Evolutionary conservation across 2,888 invertebrate species (phyloP), one percentile per base, ranked within the genome.

Genomic region (Athalia rosae): DNA sequence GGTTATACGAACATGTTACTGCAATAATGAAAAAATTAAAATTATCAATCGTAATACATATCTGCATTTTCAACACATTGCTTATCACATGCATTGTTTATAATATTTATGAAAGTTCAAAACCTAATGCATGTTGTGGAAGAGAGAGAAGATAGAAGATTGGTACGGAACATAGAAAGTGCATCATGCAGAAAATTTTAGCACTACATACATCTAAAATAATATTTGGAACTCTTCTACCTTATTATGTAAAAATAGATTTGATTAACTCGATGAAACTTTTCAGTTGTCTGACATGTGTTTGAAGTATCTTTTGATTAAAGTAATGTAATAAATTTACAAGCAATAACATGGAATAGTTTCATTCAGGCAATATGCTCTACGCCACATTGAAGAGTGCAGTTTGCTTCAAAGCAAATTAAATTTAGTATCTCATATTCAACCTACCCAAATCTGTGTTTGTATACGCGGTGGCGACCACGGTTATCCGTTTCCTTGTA

Each of bases 401-500:
- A n/a, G n/a, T 13, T 7, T 3, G n/a, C 47, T 63, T 13, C 47
- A 13, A n/a, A 11, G n/a, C 3, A 13, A 5, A 8, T 9, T 8
- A 62, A 4, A 3, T 50, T 66, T 8, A 28, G n/a, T 56, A 53
- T 56, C 28, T 61, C 47, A 48, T 74, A 67, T 69, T 15, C 67
- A 69, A 77, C 83, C 87, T 90, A 94, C 94, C 94, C 93, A 87
- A 93, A 90, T 86, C 96, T 93, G 87, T 95, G 94, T 88, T 94
- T 94, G 84, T 93, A 93, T 80, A 94, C 92, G 83, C 94, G 91
- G 81, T 94, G 90, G 80, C 94, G 91, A 80, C 85, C 87, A 81
- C 93, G 91, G 85, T 94, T 94, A 88, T 96, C 96, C 79, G 94
- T 93, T 85, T 94, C 93, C 84, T 93, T 92, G 85, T 95, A 95